Base-by-base conservation (phyloP, 2,888 invertebrate species). In the Gryllus longicercus region DNA sequence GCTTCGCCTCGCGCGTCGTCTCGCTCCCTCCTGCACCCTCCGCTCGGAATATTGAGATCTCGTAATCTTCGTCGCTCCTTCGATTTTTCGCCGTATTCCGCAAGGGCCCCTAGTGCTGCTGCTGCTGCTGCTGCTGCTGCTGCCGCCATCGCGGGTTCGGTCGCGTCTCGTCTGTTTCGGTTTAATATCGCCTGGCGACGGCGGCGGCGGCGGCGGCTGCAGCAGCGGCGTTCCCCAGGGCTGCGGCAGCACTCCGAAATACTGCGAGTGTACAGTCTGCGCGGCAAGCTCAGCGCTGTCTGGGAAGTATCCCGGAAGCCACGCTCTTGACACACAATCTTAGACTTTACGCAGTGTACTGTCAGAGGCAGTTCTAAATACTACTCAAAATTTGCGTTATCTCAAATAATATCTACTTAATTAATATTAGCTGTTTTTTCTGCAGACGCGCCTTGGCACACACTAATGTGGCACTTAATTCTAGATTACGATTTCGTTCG, bases 141-240 rank as follows among this genome's bases (percentile, higher is more conserved):
- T 5, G 38, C 38, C 38, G 63, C 63, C 63, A 63, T 14, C 63
- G 8, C 38, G 38, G 38, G n/a, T 63, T 63, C 63, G 63, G 63
- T 63, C 63, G 63, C 63, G 16, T 63, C 63, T 63, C 63, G 63
- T 63, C 63, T 63, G 63, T 63, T 63, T 63, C 63, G n/a, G 63
- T 63, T 63, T 63, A 63, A 63, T 63, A 63, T 63, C 63, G 63
- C n/a, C 63, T 18, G 16, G 16, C 14, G n/a, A n/a, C 14, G 14
- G 63, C 4, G 16, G 63, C 63, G 63, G 16, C 51, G 21, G 21
- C 21, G 21, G 21, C 21, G 21, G 21, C 21, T 21, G 21, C 38
- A 38, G 38, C 38, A 38, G 38, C 38, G 38, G 38, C 5, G 38
- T 38, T 63, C 63, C n/a, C 63, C 63, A 63, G 63, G n/a, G 63